Evolutionary conservation across 2,888 invertebrate species (phyloP), one percentile per base, ranked within the genome.

Genomic region (Pimpla rufipes): DNA sequence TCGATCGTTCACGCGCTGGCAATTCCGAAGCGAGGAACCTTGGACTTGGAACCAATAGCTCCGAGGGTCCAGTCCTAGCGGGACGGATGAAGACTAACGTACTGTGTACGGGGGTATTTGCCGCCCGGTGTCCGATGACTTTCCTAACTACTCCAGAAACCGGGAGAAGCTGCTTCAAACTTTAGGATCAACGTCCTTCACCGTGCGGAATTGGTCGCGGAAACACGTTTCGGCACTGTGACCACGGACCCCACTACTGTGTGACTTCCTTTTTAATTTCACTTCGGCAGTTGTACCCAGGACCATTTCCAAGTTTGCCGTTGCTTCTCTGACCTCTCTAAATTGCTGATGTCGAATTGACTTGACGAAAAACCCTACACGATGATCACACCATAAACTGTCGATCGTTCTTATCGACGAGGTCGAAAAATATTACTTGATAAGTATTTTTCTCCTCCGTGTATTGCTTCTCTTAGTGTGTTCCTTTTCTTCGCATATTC

Each of bases 21-120:
- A 78, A 77, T 73, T 47, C 37, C 64, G 47, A 62, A 55, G 57
- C 16, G 42, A 16, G 47, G 13, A 71, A 35, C 52, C 74, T 73
- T 74, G 55, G 73, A 79, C 82, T 79, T 78, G 73, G 35, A 77
- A 79, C 47, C 42, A 76, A 55, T 18, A 29, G 37, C 37, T 57
- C 45, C 50, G 45, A 16, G 35, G 45, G 57, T 29, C 13, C 67
- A 18, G 40, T 42, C 16, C 40, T 16, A 74, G 23, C 45, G 29
- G 21, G 35, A 52, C 13, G 55, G 66, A 42, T 11, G 42, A 78
- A 70, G 66, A 50, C 47, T 45, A 21, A 57, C 45, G 71, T 64
- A 40, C 64, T 16, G 2, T 21, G n/a, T 8, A 40, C 11, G 21
- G 11, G 11, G 18, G 18, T 62, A 62, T 64, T 21, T 64, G 4